Evolutionary conservation across 2,113 vertebrate species (phyloP).

Genomic region (Antechinus stuartii): DNA sequence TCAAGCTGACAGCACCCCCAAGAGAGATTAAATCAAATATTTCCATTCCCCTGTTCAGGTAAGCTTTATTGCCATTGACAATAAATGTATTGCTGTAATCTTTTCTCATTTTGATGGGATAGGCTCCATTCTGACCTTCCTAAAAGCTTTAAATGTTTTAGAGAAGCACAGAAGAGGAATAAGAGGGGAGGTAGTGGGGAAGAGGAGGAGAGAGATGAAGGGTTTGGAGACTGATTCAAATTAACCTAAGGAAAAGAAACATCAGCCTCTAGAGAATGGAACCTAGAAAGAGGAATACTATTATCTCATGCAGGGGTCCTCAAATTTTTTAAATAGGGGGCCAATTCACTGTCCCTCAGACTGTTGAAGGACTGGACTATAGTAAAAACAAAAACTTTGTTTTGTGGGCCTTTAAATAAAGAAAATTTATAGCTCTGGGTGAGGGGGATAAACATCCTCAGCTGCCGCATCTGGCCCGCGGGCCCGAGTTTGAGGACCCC

Average conservation of each 20-base stretch:
- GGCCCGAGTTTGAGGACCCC: too few species aligned
- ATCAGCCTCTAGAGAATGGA: background rate
- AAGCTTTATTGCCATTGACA: conserved; percentile 80
- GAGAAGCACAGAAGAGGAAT: conserved; percentile 17
- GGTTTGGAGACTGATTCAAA: conserved; percentile 1
- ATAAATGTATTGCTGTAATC: conserved; percentile 83
- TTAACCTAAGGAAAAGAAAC: background rate
- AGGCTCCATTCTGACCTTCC: conserved; percentile 73
- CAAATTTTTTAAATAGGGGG: too few species aligned
- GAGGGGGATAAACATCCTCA: too few species aligned
- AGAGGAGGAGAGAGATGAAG: conserved; percentile 10
- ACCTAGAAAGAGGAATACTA: background rate
- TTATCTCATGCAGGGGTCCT: background rate
- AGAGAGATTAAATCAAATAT: conserved; percentile 76
- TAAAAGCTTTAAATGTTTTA: conserved; percentile 65
- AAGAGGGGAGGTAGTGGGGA: background rate
- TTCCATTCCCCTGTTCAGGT: conserved; percentile 71
- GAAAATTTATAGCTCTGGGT: too few species aligned
- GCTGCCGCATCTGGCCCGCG: too few species aligned
- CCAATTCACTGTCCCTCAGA: too few species aligned
- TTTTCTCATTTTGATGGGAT: conserved; percentile 77
- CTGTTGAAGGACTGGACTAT: too few species aligned
- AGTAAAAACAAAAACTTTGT: too few species aligned
- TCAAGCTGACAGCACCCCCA: conserved; percentile 62
- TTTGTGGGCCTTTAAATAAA: too few species aligned